Evolutionary conservation across 2,888 invertebrate species (phyloP), one percentile per base, ranked within the genome.

Genomic region (Danaus chrysippus): DNA sequence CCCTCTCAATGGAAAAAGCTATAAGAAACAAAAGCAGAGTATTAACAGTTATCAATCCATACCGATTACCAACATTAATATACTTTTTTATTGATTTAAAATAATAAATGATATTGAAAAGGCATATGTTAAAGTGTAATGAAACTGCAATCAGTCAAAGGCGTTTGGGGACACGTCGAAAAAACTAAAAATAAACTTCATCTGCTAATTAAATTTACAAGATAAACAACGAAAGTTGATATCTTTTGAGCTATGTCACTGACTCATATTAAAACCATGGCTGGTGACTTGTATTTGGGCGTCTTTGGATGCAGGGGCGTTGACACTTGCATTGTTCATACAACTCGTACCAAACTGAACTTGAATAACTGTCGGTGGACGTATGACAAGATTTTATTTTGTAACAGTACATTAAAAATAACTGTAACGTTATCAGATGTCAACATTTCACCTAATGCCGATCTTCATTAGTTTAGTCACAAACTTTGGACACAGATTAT

Each of bases 231-330:
- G 42, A 56, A 23, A 41, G 0, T 15, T 44, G 17, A 65, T 59
- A 56, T 61, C 59, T 41, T 13, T 34, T 34, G 56, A 52, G 55
- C 13, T 49, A 23, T 43, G 44, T 65, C 57, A 60, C 58, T 83
- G 77, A 83, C 71, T 81, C 79, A 81, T 65, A 66, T 69, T 70
- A 63, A 70, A 71, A 71, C 76, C 73, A 76, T 74, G 68, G 70
- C 65, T 68, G 61, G 63, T 34, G 23, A 34, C 23, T 34, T 8
- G 2, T 34, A 34, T 34, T 34, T 34, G 23, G 23, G 23, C 23
- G 23, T 34, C 23, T 34, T 34, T 68, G 68, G 68, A 67, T 63
- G 74, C 72, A 65, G 65, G 83, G 84, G 65, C 84, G 71, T 82
- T 85, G 85, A 84, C 85, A 75, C 58, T 42, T 62, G 64, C 62